phyloP scores from a whole-genome alignment of 2,888 invertebrate genomes.

The Hartigia nigra region DNA sequence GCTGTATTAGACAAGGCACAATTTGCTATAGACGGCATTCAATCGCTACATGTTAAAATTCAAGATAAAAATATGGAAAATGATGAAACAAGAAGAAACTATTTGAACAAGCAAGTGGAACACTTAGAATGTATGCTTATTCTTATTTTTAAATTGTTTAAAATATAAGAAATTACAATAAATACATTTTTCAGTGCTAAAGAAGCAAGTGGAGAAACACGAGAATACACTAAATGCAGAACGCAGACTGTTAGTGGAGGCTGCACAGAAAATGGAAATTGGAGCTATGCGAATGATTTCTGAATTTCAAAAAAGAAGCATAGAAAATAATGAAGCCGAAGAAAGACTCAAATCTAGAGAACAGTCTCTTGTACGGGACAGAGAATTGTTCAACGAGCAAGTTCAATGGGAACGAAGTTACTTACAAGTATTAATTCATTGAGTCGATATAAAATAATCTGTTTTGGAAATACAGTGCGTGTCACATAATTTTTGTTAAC shows the following conservation, averaged over 20 bases:
- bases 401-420: conserved; percentile 55
- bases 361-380: conserved; percentile 47
- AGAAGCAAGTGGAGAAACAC: conserved; percentile 48
- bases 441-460: not conserved
- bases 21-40: conserved; percentile 45
- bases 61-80: conserved; percentile 42
- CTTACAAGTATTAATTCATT: conserved; percentile 38
- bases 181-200: conserved; percentile 42
- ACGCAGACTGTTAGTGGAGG: conserved; percentile 46
- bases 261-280: conserved; percentile 46
- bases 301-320: conserved; percentile 49
- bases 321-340: conserved; percentile 42
- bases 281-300: conserved; percentile 39
- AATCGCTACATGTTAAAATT: conserved; percentile 44
- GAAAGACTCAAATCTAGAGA: conserved; percentile 48
- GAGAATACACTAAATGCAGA: conserved; percentile 43
- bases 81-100: conserved; percentile 37
- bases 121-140: conserved; percentile 48
- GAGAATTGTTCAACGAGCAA: conserved; percentile 56
- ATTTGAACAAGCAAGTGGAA: conserved; percentile 49
- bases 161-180: conserved; percentile 9
- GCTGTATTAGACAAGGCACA: conserved; percentile 51
- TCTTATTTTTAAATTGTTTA: conserved; percentile 7
- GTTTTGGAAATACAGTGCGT: not conserved
- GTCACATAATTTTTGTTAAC: conserved; percentile 26